Evolutionary conservation across 2,797 vertebrate species (phyloP), one percentile per base, ranked within the genome.

Genomic region (Urocyon cinereoargenteus): DNA sequence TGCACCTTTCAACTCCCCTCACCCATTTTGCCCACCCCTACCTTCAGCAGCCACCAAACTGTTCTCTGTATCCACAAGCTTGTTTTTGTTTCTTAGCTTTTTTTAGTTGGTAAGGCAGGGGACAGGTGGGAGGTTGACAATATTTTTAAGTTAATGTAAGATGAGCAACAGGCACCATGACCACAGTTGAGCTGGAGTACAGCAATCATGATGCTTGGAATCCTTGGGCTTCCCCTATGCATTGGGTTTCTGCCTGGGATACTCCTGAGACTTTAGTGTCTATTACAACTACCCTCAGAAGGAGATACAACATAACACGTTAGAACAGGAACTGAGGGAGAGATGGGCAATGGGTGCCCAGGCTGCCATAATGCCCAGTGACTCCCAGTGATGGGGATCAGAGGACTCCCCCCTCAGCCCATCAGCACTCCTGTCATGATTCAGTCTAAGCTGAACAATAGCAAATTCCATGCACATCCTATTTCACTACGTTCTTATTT

Each of bases 91-190:
- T 28, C 10, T 9, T 18, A 16, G 68, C 3, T 34, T 51, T 66
- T 34, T 45, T 45, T 45, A 7, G 40, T 45, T 45, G 40, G 40
- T 45, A 45, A 45, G 40, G 40, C 40, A 45, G 40, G 40, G 40
- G 40, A 45, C 6, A 1, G 61, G 12, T 62, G 24, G 66, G n/a
- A 34, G 9, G n/a, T 21, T 36, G 66, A 53, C 40, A 59, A 10
- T 62, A 19, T n/a, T 28, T 75, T 53, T 62, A 91, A 31, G 28
- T 78, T 61, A 24, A 3, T 31, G 7, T 19, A 6, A 26, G n/a
- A 2, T 59, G 36, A 64, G 36, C 86, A 88, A n/a, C 1, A 0
- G 0, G 8, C 8, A 21, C 19, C 1, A 19, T 3, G 53, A 61
- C 70, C 40, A 55, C n/a, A 51, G 5, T 2, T 82, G 36, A 51